These are phyloP conservation scores for Yponomeuta cagnagella DNA, from an alignment of 2,888 invertebrate genomes.

Conservation along the genomic window DNA sequence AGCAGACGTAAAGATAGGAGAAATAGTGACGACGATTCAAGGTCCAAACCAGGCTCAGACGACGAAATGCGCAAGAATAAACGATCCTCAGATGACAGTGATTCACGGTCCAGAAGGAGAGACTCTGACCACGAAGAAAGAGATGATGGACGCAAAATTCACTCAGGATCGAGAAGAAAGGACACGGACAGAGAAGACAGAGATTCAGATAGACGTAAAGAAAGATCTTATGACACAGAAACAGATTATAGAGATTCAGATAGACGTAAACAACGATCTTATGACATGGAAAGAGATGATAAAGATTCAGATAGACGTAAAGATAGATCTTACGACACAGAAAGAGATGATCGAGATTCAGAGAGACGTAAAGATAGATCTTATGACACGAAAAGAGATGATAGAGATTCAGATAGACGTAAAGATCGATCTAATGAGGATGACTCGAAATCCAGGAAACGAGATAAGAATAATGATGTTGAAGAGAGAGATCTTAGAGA, in stretches of 20 bases:
- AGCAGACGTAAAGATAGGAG: slow-evolving; percentile 19
- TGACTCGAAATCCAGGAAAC: slow-evolving; percentile 15
- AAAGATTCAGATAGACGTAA: neutral
- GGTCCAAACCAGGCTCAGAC: slow-evolving; percentile 14
- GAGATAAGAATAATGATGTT: slow-evolving; percentile 20
- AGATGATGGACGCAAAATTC: slow-evolving; percentile 14
- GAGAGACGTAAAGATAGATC: slow-evolving; percentile 14
- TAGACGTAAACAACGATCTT: neutral
- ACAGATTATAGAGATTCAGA: neutral
- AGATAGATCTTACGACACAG: neutral
- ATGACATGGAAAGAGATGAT: slow-evolving; percentile 19
- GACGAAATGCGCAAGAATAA: neutral
- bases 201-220: neutral
- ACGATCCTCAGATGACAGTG: slow-evolving; percentile 10
- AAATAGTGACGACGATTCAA: slow-evolving; percentile 5
- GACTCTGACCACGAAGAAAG: slow-evolving; percentile 13
- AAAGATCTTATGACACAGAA: neutral
- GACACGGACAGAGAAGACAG: neutral
- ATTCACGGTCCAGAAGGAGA: slow-evolving; percentile 20
- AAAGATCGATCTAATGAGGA: slow-evolving; percentile 20
- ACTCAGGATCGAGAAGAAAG: neutral
- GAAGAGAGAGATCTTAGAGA: slow-evolving; percentile 12
- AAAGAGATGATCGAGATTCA: slow-evolving; percentile 21
- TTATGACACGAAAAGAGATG: neutral
- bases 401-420: neutral